phyloP scores from a whole-genome alignment of 2,797 vertebrate species.

The Lates japonicus region DNA sequence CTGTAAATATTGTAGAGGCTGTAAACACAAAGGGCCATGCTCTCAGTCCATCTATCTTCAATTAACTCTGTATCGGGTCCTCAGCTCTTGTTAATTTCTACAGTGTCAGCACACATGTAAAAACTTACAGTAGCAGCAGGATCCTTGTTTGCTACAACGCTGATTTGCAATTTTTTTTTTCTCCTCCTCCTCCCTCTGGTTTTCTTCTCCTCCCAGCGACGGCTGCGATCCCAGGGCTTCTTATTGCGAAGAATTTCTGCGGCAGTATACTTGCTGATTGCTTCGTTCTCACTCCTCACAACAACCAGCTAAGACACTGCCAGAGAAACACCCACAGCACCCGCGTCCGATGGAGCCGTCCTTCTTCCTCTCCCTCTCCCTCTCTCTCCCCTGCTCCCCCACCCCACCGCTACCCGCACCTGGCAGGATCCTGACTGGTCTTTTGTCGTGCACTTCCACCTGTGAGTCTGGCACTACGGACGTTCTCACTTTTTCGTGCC shows the following conservation, averaged over 20 bases:
- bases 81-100: conserved; percentile 25
- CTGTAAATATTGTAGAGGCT: conserved; percentile 33
- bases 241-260: conserved; percentile 97
- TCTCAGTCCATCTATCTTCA: conserved; percentile 33
- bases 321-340: conserved; percentile 99
- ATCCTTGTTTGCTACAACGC: conserved; percentile 15
- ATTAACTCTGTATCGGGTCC: conserved; percentile 30
- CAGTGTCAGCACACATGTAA: conserved; percentile 18
- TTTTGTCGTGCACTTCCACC: conserved; percentile 31
- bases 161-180: conserved; percentile 5
- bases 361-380: conserved; percentile 10
- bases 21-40: conserved; percentile 36
- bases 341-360: conserved; percentile 51
- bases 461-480: conserved; percentile 42
- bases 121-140: conserved; percentile 44
- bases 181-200: not conserved
- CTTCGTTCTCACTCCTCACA: conserved; percentile 96
- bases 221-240: conserved; percentile 61
- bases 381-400: not conserved
- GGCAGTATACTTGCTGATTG: conserved; percentile 99
- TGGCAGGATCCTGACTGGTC: conserved; percentile 18
- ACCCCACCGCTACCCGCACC: not conserved
- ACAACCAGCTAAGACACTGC: conserved; percentile 99
- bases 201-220: not conserved
- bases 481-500: conserved; percentile 14